Percentiles rank a stretch among this genome's conserved stretches.
These are phyloP conservation scores for Nanger granti DNA, from an alignment of 2,113 vertebrate species.

Conservation along the genomic window DNA sequence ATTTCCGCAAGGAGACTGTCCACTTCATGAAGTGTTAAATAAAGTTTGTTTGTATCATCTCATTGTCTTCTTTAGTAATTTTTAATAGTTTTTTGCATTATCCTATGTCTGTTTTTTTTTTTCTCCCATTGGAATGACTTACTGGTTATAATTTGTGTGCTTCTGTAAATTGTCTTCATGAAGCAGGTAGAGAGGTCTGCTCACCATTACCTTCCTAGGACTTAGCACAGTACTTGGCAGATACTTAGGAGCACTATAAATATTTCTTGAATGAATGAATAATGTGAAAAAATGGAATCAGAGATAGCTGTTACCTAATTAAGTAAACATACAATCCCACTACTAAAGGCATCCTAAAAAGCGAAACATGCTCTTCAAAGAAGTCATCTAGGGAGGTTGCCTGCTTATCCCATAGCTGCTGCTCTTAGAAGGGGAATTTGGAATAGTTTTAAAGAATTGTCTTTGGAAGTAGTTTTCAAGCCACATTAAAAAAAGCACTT, in stretches of 20 bases:
- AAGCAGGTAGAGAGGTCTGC: not conserved
- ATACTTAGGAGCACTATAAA: not conserved
- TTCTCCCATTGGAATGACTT: not conserved
- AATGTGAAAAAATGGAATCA: not conserved
- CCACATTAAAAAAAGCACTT: not conserved
- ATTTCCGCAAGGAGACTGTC: accelerated
- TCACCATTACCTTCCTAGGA: not conserved
- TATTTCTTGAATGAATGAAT: conserved; percentile 13
- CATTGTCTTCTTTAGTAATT: not conserved
- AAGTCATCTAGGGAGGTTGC: not conserved
- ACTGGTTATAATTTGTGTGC: not conserved
- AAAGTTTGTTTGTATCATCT: not conserved
- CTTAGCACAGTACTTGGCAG: not conserved
- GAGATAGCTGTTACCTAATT: not conserved
- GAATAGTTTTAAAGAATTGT: not conserved
- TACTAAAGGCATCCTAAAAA: not conserved
- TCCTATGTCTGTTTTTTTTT: not conserved
- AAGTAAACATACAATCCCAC: not conserved
- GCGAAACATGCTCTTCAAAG: not conserved
- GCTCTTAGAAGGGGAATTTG: not conserved
- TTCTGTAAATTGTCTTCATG: not conserved
- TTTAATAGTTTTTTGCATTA: not conserved
- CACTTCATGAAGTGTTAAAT: not conserved
- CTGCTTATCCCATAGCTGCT: not conserved
- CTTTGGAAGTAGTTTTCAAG: not conserved